These are phyloP conservation scores for Dichetophora obliterata DNA, from an alignment of 2,888 invertebrate genomes.

Conservation along the genomic window DNA sequence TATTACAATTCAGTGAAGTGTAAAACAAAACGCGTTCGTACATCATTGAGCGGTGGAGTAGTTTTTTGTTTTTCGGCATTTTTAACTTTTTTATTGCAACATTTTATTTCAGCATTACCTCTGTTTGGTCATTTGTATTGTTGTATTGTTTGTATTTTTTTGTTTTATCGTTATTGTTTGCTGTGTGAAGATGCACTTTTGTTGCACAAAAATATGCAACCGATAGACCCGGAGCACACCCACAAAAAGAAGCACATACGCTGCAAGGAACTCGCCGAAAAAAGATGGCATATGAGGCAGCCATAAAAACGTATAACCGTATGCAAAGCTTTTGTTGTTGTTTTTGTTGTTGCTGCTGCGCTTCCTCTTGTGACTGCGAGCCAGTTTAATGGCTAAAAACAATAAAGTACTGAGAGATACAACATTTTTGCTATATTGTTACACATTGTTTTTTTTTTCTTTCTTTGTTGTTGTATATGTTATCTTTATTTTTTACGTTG, in stretches of 20 bases:
- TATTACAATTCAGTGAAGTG: conserved; percentile 42
- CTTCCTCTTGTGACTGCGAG: not conserved
- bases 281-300: not conserved
- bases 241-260: not conserved
- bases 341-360: not conserved
- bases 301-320: not conserved
- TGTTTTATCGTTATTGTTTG: too few relatives aligned
- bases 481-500: conserved; percentile 2
- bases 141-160: too few relatives aligned
- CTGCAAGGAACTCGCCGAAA: not conserved
- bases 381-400: conserved; percentile 30
- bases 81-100: not conserved
- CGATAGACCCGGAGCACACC: not conserved
- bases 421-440: not conserved
- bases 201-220: too few relatives aligned
- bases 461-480: not conserved
- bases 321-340: not conserved
- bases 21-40: conserved; percentile 33
- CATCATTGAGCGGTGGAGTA: not conserved
- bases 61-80: not conserved
- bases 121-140: not conserved
- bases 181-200: conserved; percentile 1
- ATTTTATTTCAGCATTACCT: not conserved
- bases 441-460: not conserved
- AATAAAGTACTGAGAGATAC: conserved; percentile 32